Conservation (phyloP, 2,113 vertebrate species). For the Dascyllus trimaculatus region DNA sequence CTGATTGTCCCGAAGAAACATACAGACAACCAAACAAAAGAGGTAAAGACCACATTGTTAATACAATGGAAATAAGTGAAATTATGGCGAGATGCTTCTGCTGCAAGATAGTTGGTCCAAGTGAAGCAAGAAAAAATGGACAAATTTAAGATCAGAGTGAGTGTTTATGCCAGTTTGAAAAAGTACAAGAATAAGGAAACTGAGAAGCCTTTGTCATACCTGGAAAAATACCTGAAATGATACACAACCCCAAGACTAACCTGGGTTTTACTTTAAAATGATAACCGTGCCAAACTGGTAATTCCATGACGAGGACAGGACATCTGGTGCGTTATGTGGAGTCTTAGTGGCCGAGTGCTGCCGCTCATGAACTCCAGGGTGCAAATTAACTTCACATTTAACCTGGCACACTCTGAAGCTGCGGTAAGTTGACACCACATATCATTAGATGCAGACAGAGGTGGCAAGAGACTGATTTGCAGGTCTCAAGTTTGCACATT, state of each 20-base stretch:
- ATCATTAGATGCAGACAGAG: not conserved
- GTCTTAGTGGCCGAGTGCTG: not conserved
- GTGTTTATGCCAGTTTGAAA: too few species aligned
- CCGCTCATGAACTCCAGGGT: not conserved
- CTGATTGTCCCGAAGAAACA: too few species aligned
- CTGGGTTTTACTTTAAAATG: too few species aligned
- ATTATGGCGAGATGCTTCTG: too few species aligned
- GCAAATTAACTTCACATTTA: slow-evolving; percentile 33
- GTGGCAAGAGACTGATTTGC: slow-evolving; percentile 7
- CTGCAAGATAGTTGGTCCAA: too few species aligned
- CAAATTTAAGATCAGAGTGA: too few species aligned
- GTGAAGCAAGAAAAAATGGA: too few species aligned
- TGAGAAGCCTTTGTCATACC: not conserved
- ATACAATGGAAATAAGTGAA: too few species aligned
- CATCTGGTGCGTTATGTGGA: not conserved
- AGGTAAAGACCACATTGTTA: too few species aligned
- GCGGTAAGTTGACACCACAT: slow-evolving; percentile 11
- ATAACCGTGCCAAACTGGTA: not conserved
- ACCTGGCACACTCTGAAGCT: not conserved
- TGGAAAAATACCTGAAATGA: not conserved
- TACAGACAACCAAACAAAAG: too few species aligned
- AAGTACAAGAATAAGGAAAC: too few species aligned
- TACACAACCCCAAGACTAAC: too few species aligned
- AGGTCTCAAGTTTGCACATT: not conserved
- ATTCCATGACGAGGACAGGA: not conserved